phyloP scores from a whole-genome alignment of 2,888 invertebrate species.

The Drosophila neonasuta region DNA sequence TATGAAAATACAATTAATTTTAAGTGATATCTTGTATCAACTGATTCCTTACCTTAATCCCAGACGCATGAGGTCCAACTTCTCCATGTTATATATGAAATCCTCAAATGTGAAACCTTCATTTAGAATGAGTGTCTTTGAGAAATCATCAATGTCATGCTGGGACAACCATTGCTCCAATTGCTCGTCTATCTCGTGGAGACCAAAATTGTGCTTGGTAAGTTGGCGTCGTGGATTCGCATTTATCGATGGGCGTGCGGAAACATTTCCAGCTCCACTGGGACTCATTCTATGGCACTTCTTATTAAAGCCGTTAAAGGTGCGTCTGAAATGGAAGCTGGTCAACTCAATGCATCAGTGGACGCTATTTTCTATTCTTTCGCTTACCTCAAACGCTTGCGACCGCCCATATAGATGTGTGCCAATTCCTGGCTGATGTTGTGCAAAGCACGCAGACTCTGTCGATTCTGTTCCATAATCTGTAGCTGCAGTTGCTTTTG shows the following conservation, averaged over 20 bases:
- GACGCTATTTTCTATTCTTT: neutral
- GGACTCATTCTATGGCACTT: slow-evolving; percentile 68
- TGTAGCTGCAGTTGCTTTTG: slow-evolving; percentile 74
- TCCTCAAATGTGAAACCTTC: slow-evolving; percentile 92
- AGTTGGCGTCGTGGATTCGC: slow-evolving; percentile 58
- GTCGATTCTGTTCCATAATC: slow-evolving; percentile 73
- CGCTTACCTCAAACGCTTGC: slow-evolving; percentile 66
- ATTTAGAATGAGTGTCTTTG: slow-evolving; percentile 86
- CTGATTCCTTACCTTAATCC: slow-evolving; percentile 86
- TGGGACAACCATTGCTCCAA: slow-evolving; percentile 89
- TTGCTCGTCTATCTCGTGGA: slow-evolving; percentile 83
- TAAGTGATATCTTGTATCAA: too few relatives aligned
- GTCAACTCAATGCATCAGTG: slow-evolving; percentile 4
- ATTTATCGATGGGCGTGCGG: slow-evolving; percentile 30
- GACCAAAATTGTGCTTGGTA: slow-evolving; percentile 71
- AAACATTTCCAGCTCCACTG: slow-evolving; percentile 43
- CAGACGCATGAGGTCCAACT: slow-evolving; percentile 91
- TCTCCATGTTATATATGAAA: slow-evolving; percentile 89
- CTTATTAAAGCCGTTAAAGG: slow-evolving; percentile 61
- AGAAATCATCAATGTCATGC: slow-evolving; percentile 87
- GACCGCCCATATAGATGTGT: slow-evolving; percentile 75
- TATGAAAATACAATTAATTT: neutral
- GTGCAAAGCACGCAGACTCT: slow-evolving; percentile 70
- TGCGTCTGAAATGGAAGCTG: slow-evolving; percentile 52
- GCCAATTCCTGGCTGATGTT: slow-evolving; percentile 78